Conservation (phyloP, 2,113 vertebrate species). For the Nymphicus hollandicus region DNA sequence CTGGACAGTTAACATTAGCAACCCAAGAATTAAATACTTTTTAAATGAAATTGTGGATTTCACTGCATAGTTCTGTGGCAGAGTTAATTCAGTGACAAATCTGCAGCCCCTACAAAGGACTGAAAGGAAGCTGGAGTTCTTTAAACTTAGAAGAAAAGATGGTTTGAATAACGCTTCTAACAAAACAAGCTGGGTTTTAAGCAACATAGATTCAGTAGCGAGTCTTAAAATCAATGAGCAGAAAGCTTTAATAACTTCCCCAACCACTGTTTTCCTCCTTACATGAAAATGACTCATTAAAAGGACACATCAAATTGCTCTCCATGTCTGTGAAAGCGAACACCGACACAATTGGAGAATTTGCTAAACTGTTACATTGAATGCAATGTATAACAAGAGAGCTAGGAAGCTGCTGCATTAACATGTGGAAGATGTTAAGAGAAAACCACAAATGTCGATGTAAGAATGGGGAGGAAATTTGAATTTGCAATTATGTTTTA, state of each 20-base stretch:
- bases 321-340: neutral
- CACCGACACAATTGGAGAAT: conserved; percentile 2
- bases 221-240: conserved; percentile 30
- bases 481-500: conserved; percentile 22
- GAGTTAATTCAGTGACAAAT: neutral
- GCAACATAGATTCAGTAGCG: neutral
- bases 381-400: neutral
- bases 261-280: conserved; percentile 19
- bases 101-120: neutral
- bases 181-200: neutral
- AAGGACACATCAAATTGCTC: conserved; percentile 22
- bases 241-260: conserved; percentile 12
- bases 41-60: neutral
- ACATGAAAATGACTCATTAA: conserved; percentile 30
- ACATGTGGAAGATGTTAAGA: conserved; percentile 5
- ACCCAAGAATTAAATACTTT: neutral
- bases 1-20: neutral
- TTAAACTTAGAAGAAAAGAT: neutral
- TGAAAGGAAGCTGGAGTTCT: neutral
- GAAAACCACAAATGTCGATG: conserved; percentile 22
- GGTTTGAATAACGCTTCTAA: neutral
- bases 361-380: neutral
- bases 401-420: conserved; percentile 2
- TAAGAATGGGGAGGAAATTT: conserved; percentile 50
- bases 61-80: neutral